Base-by-base conservation (phyloP, 2,888 invertebrate species). In the Pheosia tremula region DNA sequence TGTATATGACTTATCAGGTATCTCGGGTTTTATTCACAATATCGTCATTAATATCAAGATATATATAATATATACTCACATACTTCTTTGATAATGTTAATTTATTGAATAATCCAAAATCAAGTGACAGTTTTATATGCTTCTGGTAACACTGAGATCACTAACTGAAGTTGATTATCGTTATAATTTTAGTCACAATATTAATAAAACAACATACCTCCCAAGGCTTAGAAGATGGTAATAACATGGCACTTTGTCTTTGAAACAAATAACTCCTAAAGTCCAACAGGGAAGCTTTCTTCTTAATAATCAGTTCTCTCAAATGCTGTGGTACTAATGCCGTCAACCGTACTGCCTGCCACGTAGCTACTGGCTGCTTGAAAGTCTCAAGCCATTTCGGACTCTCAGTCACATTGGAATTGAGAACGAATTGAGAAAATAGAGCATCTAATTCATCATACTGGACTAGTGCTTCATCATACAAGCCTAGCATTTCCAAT, bases 361-460 rank as follows among this genome's bases (percentile, higher is more conserved):
- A 98, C 56, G 95, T 95, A 60, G 96, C 96, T 56, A 98, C 95
- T 0, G 97, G 96, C 72, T 95, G 95, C 82, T 96, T 96, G 84
- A 98, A 98, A 49, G 96, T 95, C 63, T 95, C 95, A 72, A 99
- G 91, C 98, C 98, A 99, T 63, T 95, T 95, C 61, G 98, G 97
- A 81, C 96, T 96, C 80, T 97, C 98, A 66, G 97, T 97, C 70
- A 97, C 95, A 81, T 97, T 97, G n/a, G 98, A 97, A 91, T 98
- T 98, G 72, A 98, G 96, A 61, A 99, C 97, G 91, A 98, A 99
- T 93, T 99, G 99, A 3, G 98, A 98, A 88, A 99, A 98, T 74
- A 99, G 95, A 58, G 98, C 99, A 93, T 99, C 99, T 81, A 99
- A 94, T 91, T 99, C 99, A 86, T 99, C 99, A 86, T 99, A 99